Evolutionary conservation across 1,140 invertebrate species (phyloP).

Genomic region (Planococcus citri): DNA sequence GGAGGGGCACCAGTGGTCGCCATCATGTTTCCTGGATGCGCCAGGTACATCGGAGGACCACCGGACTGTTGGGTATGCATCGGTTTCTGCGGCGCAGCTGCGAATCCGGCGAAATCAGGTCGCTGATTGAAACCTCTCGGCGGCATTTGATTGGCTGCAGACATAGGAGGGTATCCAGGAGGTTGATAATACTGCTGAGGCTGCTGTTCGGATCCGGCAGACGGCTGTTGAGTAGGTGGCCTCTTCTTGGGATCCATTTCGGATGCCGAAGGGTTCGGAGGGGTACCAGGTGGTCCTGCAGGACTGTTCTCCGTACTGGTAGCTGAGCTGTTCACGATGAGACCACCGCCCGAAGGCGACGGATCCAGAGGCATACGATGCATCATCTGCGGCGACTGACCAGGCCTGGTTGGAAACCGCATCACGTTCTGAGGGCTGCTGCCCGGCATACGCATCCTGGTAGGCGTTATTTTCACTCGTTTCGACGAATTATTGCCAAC

Average conservation of each 20-base stretch:
- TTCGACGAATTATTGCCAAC: constrained; percentile 9
- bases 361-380: constrained; percentile 41
- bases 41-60: neutral
- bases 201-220: neutral
- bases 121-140: constrained; percentile 32
- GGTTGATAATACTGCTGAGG: neutral
- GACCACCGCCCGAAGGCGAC: constrained; percentile 41
- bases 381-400: constrained; percentile 32
- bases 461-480: constrained; percentile 4
- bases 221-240: too few species aligned
- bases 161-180: too few species aligned
- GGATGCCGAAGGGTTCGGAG: neutral
- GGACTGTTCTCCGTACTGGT: too few species aligned
- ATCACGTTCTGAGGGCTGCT: neutral
- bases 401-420: neutral
- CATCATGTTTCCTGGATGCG: too few species aligned
- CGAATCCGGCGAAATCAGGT: constrained; percentile 22
- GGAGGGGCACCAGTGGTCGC: too few species aligned
- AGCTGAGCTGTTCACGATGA: constrained; percentile 32
- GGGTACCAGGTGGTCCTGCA: neutral
- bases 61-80: constrained; percentile 24
- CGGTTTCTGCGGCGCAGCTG: constrained; percentile 26
- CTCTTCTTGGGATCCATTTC: too few species aligned
- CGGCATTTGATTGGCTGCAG: neutral
- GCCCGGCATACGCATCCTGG: neutral